Conservation (phyloP, 2,797 vertebrate species). For the Spinus olivaceus region DNA sequence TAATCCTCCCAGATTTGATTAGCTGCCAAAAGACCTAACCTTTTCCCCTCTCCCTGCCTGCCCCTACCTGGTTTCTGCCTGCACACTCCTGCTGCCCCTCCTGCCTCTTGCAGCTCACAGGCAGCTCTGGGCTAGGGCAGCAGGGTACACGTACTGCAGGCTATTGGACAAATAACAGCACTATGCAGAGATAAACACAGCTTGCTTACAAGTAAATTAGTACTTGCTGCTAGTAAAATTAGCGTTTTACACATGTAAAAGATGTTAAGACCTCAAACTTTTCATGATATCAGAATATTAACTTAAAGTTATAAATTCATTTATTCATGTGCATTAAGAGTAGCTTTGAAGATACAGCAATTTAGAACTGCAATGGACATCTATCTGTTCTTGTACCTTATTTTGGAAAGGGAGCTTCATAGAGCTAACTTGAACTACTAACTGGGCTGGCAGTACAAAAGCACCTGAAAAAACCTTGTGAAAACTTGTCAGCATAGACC, state of each 20-base stretch:
- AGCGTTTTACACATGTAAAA: neutral
- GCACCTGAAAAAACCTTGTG: neutral
- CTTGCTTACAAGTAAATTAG: neutral
- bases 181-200: neutral
- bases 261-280: neutral
- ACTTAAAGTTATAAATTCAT: neutral
- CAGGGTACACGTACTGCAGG: neutral
- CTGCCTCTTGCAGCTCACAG: too few species aligned
- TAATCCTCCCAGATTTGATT: neutral
- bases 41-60: neutral
- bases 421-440: neutral
- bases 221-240: neutral
- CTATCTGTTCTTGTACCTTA: neutral
- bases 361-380: neutral
- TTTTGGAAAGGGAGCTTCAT: neutral
- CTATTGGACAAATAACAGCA: neutral
- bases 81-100: neutral
- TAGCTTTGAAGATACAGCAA: neutral
- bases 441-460: neutral
- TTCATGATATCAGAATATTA: neutral
- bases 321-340: neutral
- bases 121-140: neutral
- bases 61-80: neutral
- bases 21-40: neutral
- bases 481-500: neutral